A percentile compares a stretch with the other conserved stretches of the same genome.
Evolutionary conservation across 2,888 invertebrate species (phyloP).

Genomic region (Drosophila macrospina): DNA sequence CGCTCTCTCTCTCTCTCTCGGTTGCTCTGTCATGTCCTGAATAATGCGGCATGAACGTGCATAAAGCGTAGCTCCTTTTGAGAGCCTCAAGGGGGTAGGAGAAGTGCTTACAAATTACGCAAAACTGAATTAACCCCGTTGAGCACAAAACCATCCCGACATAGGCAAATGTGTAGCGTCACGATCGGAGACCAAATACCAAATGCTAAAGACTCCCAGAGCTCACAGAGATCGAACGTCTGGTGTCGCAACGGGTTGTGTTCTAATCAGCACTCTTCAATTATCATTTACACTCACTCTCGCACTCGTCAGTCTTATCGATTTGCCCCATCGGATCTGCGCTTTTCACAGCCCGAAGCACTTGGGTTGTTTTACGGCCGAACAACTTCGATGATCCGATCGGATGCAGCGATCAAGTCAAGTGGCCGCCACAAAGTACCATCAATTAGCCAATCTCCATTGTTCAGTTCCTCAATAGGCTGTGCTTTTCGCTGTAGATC

Average conservation of each 20-base stretch:
- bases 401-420: slow-evolving; percentile 65
- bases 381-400: slow-evolving; percentile 44
- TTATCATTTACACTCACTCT: slow-evolving; percentile 54
- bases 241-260: slow-evolving; percentile 51
- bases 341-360: slow-evolving; percentile 49
- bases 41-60: slow-evolving; percentile 61
- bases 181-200: slow-evolving; percentile 37
- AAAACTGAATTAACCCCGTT: slow-evolving; percentile 67
- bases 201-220: slow-evolving; percentile 14
- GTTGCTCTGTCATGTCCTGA: slow-evolving; percentile 31
- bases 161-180: slow-evolving; percentile 65
- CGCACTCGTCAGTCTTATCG: slow-evolving; percentile 44
- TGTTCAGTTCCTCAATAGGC: slow-evolving; percentile 18
- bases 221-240: slow-evolving; percentile 51
- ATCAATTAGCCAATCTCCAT: slow-evolving; percentile 64
- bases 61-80: slow-evolving; percentile 41
- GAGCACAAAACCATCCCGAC: slow-evolving; percentile 23
- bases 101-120: slow-evolving; percentile 74
- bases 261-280: slow-evolving; percentile 46
- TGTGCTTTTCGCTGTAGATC: slow-evolving; percentile 49
- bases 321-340: slow-evolving; percentile 48
- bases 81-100: slow-evolving; percentile 29
- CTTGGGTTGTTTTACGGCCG: slow-evolving; percentile 40
- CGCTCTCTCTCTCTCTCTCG: background rate
- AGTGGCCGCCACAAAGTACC: slow-evolving; percentile 63